phyloP scores from a whole-genome alignment of 2,113 vertebrate genomes.

The Puffinus mauretanicus region DNA sequence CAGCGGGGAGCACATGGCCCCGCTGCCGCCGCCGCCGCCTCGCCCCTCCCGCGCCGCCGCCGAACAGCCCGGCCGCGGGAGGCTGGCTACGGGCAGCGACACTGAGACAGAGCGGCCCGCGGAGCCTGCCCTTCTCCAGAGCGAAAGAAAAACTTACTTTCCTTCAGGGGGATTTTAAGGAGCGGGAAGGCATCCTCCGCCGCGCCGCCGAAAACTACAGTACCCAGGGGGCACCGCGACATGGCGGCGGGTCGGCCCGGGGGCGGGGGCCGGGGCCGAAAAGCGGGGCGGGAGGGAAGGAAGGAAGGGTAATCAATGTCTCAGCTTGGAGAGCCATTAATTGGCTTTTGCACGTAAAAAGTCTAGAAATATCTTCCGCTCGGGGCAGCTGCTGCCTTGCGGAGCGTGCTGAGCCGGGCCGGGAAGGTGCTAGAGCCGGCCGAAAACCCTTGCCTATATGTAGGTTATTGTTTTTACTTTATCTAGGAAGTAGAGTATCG shows the following conservation, averaged over 20 bases:
- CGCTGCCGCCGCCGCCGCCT: background rate
- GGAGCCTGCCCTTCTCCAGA: too few species aligned
- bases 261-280: background rate
- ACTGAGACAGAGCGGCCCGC: background rate
- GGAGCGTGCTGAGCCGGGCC: background rate
- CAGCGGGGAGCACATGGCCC: background rate
- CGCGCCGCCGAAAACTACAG: background rate
- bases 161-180: background rate
- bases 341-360: background rate
- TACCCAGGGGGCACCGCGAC: background rate
- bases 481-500: background rate
- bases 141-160: slow-evolving; percentile 25
- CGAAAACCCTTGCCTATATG: fast-evolving
- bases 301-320: too few species aligned
- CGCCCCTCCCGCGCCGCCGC: background rate
- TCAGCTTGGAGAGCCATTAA: fast-evolving
- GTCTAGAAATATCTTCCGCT: background rate
- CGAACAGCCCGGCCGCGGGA: background rate
- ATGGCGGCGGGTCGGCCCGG: background rate
- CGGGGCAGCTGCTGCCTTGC: background rate
- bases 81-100: background rate
- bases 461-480: background rate
- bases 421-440: too few species aligned
- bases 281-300: background rate
- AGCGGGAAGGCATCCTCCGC: background rate